A percentile compares a stretch with the other conserved stretches of the same genome.
phyloP scores from a whole-genome alignment of 2,888 invertebrate genomes.

The Drosophila maculinotata region DNA sequence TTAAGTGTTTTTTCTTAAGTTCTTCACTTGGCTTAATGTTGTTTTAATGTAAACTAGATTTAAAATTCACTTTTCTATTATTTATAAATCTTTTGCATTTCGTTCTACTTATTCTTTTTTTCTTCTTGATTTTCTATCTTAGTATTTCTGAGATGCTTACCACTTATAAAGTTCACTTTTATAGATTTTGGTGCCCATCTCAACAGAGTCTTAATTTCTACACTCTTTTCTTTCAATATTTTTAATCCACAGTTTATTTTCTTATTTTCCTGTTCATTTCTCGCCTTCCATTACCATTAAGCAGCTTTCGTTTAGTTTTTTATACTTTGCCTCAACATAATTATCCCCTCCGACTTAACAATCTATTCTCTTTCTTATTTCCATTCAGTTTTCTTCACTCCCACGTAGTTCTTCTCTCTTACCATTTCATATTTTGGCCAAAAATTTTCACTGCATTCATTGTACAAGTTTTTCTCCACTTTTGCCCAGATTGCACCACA shows the following conservation, averaged over 20 bases:
- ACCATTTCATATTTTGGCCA: neutral
- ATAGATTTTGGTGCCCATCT: constrained; percentile 3
- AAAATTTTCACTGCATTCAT: constrained; percentile 55
- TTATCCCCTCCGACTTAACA: constrained; percentile 18
- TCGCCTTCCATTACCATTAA: constrained; percentile 22
- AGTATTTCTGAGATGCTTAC: neutral
- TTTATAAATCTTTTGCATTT: constrained; percentile 1
- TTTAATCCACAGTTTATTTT: constrained; percentile 4
- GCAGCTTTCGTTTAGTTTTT: constrained; percentile 16
- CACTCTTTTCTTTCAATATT: neutral
- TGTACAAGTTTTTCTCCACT: constrained; percentile 12
- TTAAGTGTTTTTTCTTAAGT: too few relatives aligned
- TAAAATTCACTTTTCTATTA: neutral
- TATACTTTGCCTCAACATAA: constrained; percentile 13
- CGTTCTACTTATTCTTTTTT: constrained; percentile 2
- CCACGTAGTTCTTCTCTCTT: neutral
- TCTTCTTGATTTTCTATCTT: neutral
- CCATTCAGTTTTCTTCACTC: neutral
- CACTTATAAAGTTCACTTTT: constrained; percentile 4
- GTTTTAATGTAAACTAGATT: neutral
- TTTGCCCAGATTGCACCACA: constrained; percentile 37
- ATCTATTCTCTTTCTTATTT: constrained; percentile 3
- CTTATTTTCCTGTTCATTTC: constrained; percentile 5
- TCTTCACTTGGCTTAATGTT: neutral
- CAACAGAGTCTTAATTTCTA: neutral